phyloP scores from a whole-genome alignment of 2,113 vertebrate species.

The Megaleporinus macrocephalus region DNA sequence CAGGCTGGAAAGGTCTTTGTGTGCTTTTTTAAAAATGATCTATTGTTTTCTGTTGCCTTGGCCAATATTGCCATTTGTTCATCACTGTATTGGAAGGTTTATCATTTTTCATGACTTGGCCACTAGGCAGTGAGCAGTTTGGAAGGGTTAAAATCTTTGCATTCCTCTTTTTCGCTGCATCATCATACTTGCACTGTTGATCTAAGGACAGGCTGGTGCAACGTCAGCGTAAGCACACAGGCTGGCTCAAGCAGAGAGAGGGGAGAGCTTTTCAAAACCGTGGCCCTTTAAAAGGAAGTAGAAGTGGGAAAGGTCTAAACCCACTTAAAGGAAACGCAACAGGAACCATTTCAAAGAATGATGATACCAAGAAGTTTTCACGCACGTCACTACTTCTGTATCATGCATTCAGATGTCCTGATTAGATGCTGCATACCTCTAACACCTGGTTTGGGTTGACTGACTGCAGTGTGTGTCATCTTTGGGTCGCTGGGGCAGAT shows the following conservation, averaged over 20 bases:
- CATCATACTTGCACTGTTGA: slow-evolving; percentile 51
- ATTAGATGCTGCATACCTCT: neutral
- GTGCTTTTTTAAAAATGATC: neutral
- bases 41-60: neutral
- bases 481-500: neutral
- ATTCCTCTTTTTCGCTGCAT: slow-evolving; percentile 57
- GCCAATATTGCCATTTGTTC: neutral
- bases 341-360: neutral
- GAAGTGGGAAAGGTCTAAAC: slow-evolving; percentile 4
- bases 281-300: slow-evolving; percentile 27
- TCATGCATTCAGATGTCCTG: neutral
- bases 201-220: slow-evolving; percentile 37
- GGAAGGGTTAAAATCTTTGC: slow-evolving; percentile 7
- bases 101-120: neutral
- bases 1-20: neutral
- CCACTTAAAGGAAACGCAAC: neutral
- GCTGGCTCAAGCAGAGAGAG: neutral
- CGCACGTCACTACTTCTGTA: neutral
- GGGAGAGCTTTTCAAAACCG: slow-evolving; percentile 7
- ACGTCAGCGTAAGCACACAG: slow-evolving; percentile 57
- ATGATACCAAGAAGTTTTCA: neutral
- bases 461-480: neutral
- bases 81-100: neutral
- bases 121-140: neutral
- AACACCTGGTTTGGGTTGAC: too few species aligned